Evolutionary conservation across 2,113 vertebrate genomes (phyloP).

Genomic region (Perccottus glenii): DNA sequence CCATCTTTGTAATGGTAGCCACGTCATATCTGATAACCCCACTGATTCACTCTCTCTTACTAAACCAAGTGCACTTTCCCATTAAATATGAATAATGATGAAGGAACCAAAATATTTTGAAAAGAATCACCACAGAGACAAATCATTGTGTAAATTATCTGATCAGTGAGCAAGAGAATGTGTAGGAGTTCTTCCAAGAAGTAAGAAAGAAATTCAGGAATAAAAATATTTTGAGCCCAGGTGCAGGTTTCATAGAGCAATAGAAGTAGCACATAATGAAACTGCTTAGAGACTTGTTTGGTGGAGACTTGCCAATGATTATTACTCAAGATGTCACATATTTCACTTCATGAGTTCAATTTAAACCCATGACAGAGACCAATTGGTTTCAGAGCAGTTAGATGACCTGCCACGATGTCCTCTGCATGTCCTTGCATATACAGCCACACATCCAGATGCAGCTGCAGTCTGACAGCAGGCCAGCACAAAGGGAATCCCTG

Average conservation of each 20-base stretch:
- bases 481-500: conserved; percentile 69
- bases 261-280: conserved; percentile 5
- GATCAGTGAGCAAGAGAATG: too few species aligned
- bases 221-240: background rate
- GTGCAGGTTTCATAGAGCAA: background rate
- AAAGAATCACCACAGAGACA: too few species aligned
- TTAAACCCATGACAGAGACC: conserved; percentile 23
- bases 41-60: conserved; percentile 1
- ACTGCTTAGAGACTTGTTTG: conserved; percentile 1
- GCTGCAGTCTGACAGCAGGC: conserved; percentile 60
- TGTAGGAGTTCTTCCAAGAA: too few species aligned
- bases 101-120: too few species aligned
- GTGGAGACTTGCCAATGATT: background rate
- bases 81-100: background rate
- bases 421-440: conserved; percentile 32
- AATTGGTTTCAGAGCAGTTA: conserved; percentile 26
- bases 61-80: background rate
- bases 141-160: too few species aligned
- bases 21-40: conserved; percentile 21
- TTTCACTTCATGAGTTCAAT: conserved; percentile 16
- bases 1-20: conserved; percentile 14
- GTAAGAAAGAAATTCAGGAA: background rate
- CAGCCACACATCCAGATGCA: conserved; percentile 43
- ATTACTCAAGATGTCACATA: conserved; percentile 4
- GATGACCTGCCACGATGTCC: conserved; percentile 32